Percentiles rank a stretch among this genome's conserved stretches.
phyloP scores from a whole-genome alignment of 1,140 invertebrate genomes.

The Antheraea mylitta region DNA sequence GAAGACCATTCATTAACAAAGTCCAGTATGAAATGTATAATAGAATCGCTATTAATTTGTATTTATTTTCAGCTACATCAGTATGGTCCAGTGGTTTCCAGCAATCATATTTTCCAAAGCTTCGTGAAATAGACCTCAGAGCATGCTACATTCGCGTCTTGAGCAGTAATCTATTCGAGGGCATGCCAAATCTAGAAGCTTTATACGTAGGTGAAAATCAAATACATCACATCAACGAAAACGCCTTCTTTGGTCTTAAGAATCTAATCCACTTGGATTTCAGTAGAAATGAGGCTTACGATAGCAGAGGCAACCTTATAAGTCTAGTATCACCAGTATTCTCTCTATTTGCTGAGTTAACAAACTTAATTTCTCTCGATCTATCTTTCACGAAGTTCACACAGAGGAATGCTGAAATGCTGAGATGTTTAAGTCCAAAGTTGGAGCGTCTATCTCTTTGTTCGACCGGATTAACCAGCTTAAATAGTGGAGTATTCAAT shows the following conservation, averaged over 20 bases:
- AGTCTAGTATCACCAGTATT: constrained; percentile 36
- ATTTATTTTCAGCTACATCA: constrained; percentile 31
- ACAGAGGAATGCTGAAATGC: constrained; percentile 49
- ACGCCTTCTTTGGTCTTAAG: constrained; percentile 59
- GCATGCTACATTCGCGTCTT: constrained; percentile 75
- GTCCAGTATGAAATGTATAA: not conserved
- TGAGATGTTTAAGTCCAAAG: constrained; percentile 53
- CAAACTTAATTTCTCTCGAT: constrained; percentile 70
- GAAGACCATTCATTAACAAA: no score
- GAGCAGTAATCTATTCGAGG: constrained; percentile 56
- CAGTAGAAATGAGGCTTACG: constrained; percentile 67
- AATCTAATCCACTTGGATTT: constrained; percentile 75
- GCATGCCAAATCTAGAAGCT: constrained; percentile 62
- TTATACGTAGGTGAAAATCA: constrained; percentile 78
- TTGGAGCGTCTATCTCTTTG: constrained; percentile 77
- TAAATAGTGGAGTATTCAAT: constrained; percentile 56
- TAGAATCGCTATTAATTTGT: not conserved
- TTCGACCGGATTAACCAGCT: constrained; percentile 56
- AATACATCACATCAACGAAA: constrained; percentile 59
- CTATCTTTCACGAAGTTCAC: constrained; percentile 73
- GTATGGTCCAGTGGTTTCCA: constrained; percentile 47
- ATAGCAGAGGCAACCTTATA: constrained; percentile 40
- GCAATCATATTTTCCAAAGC: constrained; percentile 30
- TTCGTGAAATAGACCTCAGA: constrained; percentile 79
- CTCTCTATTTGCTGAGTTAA: constrained; percentile 53